Percentiles rank a stretch among this genome's conserved stretches.
Conservation (phyloP, 2,888 invertebrate species). For the Caenorhabditis sp. region DNA sequence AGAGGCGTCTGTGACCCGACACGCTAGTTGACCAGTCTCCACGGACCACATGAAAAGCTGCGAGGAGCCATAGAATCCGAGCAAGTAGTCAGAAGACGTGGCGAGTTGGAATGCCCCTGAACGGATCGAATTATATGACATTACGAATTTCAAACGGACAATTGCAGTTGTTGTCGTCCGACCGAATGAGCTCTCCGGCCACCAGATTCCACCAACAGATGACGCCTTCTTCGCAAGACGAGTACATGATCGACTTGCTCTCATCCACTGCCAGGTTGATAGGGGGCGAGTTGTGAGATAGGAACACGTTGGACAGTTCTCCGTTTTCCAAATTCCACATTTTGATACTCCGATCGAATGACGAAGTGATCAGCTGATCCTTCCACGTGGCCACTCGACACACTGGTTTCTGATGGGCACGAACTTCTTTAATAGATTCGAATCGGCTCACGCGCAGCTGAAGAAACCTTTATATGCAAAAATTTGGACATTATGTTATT, state of each 20-base stretch:
- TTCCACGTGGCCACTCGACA: conserved; percentile 47
- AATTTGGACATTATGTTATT: background rate
- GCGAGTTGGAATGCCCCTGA: conserved; percentile 53
- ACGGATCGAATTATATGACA: background rate
- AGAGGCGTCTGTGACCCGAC: conserved; percentile 35
- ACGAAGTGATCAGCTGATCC: conserved; percentile 43
- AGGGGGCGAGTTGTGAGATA: conserved; percentile 71
- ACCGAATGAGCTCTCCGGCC: conserved; percentile 55
- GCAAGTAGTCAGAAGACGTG: conserved; percentile 37
- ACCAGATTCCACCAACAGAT: conserved; percentile 75
- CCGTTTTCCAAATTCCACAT: conserved; percentile 65
- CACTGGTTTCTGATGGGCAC: conserved; percentile 67
- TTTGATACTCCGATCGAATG: conserved; percentile 57
- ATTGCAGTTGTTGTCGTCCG: conserved; percentile 43
- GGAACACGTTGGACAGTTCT: conserved; percentile 61
- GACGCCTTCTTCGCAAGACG: conserved; percentile 72
- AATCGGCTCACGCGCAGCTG: conserved; percentile 53
- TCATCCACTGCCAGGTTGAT: conserved; percentile 24
- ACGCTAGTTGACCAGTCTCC: conserved; percentile 37
- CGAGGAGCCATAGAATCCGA: conserved; percentile 55
- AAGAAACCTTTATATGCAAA: background rate
- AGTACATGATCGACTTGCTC: conserved; percentile 53
- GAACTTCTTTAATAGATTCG: no score
- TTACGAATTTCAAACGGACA: conserved; percentile 4
- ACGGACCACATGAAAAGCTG: conserved; percentile 55